A percentile compares a stretch with the other conserved stretches of the same genome.
phyloP scores from a whole-genome alignment of 2,888 invertebrate genomes.

The Acanthococcus lagerstroemiae region DNA sequence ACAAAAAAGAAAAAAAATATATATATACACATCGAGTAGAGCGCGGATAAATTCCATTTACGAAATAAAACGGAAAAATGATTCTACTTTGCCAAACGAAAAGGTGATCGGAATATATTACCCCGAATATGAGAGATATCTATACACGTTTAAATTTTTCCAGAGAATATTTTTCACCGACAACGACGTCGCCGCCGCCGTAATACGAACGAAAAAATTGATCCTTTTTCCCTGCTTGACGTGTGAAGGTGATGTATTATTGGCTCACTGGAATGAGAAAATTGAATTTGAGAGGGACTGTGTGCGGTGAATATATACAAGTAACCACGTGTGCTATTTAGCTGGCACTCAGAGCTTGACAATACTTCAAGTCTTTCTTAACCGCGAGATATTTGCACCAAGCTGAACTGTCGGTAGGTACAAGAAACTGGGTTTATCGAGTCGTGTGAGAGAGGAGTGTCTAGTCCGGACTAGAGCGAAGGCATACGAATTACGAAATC shows the following conservation, averaged over 20 bases:
- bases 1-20: not conserved
- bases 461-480: too few species aligned
- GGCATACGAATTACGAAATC: too few species aligned
- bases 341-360: too few species aligned
- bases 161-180: constrained; percentile 21
- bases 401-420: too few species aligned
- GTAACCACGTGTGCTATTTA: too few species aligned
- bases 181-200: constrained; percentile 1
- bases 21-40: not conserved
- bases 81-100: constrained; percentile 10
- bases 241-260: constrained; percentile 28
- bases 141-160: constrained; percentile 20
- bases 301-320: too few species aligned
- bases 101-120: constrained; percentile 31
- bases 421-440: too few species aligned
- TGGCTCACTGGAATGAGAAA: constrained; percentile 22
- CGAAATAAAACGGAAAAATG: constrained; percentile 26
- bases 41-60: constrained; percentile 14
- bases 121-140: constrained; percentile 26
- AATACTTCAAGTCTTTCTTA: too few species aligned
- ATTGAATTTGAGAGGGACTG: constrained; percentile 25
- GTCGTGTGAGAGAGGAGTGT: too few species aligned
- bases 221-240: constrained; percentile 23
- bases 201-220: constrained; percentile 9
- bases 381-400: too few species aligned